Base-by-base conservation (phyloP, 2,888 invertebrate genomes). In the Gari tellinella region DNA sequence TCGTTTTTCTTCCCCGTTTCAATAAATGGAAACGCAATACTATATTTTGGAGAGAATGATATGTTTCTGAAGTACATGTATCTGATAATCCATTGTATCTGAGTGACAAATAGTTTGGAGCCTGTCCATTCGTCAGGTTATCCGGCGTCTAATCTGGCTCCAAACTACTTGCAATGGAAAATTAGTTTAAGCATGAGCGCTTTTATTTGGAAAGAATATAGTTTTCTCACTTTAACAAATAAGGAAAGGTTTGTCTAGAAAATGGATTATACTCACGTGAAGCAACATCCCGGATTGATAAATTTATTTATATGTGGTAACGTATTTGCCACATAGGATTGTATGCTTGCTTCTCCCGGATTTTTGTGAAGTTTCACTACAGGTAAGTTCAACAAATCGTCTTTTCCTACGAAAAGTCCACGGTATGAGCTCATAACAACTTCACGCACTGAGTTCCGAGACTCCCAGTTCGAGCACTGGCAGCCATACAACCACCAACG, bases 401-500 rank as follows among this genome's bases (percentile, higher is more conserved):
- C 66, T 25, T 75, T 74, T n/a, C 75, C 79, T 1, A 83, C 72
- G 45, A 83, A 79, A 2, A 83, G 62, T 63, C 83, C 83, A 10
- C 79, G 60, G 46, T 82, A 83, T 45, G 81, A 81, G 57, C 64
- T 80, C 70, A 78, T 70, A 19, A 83, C 79, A 10, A 78, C 77
- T 23, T 81, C 81, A 21, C 78, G 52, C 8, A 81, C 72, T 0
- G 80, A 68, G 48, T 78, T 72, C 17, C 72, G 17, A 15, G 81
- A 74, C 51, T 77, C 69, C 75, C 81, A 81, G 55, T 76, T 75
- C 3, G 75, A 72, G 40, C 78, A 78, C 57, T 79, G 79, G 48
- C 79, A 79, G 15, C 79, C 79, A 41, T 79, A 75, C 26, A 76
- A 45, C 81, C 81, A 81, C 81, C 81, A 81, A 57, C 78, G 43